These are phyloP conservation scores for Pandemis heparana DNA, from an alignment of 2,888 invertebrate genomes.

Conservation along the genomic window DNA sequence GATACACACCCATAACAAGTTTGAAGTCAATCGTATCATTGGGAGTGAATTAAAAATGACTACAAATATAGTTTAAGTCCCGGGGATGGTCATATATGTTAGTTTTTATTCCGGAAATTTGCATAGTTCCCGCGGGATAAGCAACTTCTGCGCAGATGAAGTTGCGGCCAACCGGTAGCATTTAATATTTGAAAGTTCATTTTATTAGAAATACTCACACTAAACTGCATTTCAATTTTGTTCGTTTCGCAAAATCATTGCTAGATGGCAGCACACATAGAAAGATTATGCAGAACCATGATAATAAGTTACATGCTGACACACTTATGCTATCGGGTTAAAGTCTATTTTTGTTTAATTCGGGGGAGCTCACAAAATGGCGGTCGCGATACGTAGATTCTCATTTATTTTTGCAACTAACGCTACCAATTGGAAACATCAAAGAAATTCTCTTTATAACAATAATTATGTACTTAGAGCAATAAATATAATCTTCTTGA, in stretches of 20 bases:
- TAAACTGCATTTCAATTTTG: background rate
- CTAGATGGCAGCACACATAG: slow-evolving; percentile 5
- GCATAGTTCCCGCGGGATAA: too few relatives aligned
- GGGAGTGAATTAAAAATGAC: too few relatives aligned
- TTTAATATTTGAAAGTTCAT: too few relatives aligned
- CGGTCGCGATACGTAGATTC: background rate
- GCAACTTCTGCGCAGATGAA: too few relatives aligned
- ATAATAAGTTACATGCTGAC: background rate
- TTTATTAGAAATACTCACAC: background rate
- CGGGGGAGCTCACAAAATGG: background rate
- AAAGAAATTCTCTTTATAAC: background rate
- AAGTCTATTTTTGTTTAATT: background rate
- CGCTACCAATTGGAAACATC: background rate
- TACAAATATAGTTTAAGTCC: too few relatives aligned
- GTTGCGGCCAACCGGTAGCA: too few relatives aligned
- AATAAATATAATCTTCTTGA: background rate
- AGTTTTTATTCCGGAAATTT: too few relatives aligned
- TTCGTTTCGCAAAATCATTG: background rate
- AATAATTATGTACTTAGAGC: background rate
- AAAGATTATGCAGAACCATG: background rate
- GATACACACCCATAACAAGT: too few relatives aligned
- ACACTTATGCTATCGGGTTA: background rate
- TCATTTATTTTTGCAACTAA: slow-evolving; percentile 1
- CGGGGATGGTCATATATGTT: too few relatives aligned
- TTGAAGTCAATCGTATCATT: too few relatives aligned